Evolutionary conservation across 2,888 invertebrate species (phyloP).

Genomic region (Shargacucullia verbasci): DNA sequence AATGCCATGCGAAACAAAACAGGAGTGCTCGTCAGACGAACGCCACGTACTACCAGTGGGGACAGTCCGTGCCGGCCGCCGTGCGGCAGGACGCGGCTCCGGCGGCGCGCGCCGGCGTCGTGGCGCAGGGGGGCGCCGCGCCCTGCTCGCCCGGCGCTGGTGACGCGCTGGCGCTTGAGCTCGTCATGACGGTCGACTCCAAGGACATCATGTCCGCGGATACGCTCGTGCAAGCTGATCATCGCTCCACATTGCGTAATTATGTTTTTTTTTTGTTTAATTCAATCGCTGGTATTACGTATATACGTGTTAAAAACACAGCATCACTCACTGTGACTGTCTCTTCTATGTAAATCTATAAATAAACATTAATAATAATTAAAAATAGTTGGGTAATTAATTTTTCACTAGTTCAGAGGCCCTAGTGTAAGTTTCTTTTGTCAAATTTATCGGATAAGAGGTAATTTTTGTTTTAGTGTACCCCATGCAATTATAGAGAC

Average conservation of each 20-base stretch:
- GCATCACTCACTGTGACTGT: too few relatives aligned
- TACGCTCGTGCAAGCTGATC: constrained; percentile 90
- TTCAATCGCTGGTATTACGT: too few relatives aligned
- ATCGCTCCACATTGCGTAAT: constrained; percentile 75
- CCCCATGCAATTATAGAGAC: too few relatives aligned
- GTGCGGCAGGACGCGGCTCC: constrained; percentile 56
- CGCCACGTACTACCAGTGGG: constrained; percentile 61
- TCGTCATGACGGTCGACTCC: constrained; percentile 75
- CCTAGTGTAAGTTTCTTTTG: too few relatives aligned
- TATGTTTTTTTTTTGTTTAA: constrained; percentile 14
- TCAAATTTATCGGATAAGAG: too few relatives aligned
- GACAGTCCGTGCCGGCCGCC: constrained; percentile 58
- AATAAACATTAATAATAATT: too few relatives aligned
- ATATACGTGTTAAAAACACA: too few relatives aligned
- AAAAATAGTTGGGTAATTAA: too few relatives aligned
- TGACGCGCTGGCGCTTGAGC: constrained; percentile 73
- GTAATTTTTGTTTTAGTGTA: too few relatives aligned
- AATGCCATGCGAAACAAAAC: constrained; percentile 63
- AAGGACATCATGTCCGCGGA: constrained; percentile 89
- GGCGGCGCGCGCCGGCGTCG: constrained; percentile 54
- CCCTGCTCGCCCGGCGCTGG: constrained; percentile 60
- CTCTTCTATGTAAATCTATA: too few relatives aligned
- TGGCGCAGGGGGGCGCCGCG: constrained; percentile 67
- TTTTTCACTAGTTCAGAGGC: too few relatives aligned
- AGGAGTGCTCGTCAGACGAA: constrained; percentile 73